Evolutionary conservation across 53 echinoderm and acorn worm genomes (phyloP), one percentile per base, ranked within the genome.

Genomic region (Echinarachnius parma): DNA sequence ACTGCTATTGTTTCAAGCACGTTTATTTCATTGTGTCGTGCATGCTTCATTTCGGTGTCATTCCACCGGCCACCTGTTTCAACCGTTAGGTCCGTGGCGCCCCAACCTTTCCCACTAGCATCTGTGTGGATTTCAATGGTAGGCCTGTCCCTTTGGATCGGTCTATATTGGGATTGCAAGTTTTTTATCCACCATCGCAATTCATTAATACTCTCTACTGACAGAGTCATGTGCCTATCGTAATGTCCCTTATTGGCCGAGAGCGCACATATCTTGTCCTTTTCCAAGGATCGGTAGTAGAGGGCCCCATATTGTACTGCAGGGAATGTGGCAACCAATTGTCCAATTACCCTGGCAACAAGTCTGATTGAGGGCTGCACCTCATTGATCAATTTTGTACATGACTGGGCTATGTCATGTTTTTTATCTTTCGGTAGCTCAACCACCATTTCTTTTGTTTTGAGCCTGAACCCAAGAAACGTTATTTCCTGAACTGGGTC

Each of bases 191-290:
- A 81, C 82, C 64, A 48, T 22, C 28, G 14, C 26, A 75, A 29
- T 46, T 46, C 44, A 2, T 20, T 9, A 10, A 23, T 62, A 37
- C 37, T 23, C 25, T 62, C 62, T 24, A 19, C 37, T 22, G 77
- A 77, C 13, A 83, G 18, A 20, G 22, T 31, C 74, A 79, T 78
- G 48, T 28, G 10, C n/a, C 83, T 64, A 49, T 83, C 67, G 68
- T 48, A 85, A 30, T 83, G 83, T 13, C 83, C 83, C 18, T 23
- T 65, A 28, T 59, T 57, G 42, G n/a, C 20, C 56, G 1, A 66
- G 20, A 83, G 28, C 7, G 82, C 70, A 14, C 31, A 3, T 28
- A 59, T 77, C 59, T 77, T 82, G 27, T 76, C 76, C 44, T 36
- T 68, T 28, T 80, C 80, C 34, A 69, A 21, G 23, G 28, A 48